Conservation (phyloP, 2,113 vertebrate genomes). For the Heteronetta atricapilla region DNA sequence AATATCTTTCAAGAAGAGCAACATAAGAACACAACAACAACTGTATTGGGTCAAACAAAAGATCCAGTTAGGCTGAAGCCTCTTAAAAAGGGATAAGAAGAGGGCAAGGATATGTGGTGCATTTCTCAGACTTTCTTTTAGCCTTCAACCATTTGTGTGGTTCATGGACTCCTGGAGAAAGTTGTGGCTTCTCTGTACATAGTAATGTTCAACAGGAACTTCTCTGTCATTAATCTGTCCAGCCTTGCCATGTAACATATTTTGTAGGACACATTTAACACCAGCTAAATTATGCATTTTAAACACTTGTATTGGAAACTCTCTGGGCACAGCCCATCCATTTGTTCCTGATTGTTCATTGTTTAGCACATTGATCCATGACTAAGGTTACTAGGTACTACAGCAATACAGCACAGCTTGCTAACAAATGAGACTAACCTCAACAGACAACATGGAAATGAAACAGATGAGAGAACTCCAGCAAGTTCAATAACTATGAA, state of each 20-base stretch:
- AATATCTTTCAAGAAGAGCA: not conserved
- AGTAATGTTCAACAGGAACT: rapidly evolving
- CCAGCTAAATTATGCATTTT: not conserved
- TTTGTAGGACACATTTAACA: not conserved
- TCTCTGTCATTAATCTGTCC: not conserved
- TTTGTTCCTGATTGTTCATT: not conserved
- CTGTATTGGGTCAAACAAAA: rapidly evolving
- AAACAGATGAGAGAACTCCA: not conserved
- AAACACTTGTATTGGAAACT: not conserved
- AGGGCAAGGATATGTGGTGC: not conserved
- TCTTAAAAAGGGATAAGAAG: not conserved
- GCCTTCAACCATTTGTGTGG: not conserved
- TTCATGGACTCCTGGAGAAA: not conserved
- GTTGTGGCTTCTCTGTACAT: not conserved
- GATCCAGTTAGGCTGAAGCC: not conserved
- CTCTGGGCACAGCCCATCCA: not conserved
- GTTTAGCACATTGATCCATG: slow-evolving; percentile 6
- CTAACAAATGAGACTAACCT: not conserved
- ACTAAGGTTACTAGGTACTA: not conserved
- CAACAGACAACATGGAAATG: not conserved
- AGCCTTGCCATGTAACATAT: not conserved
- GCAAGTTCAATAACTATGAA: not conserved
- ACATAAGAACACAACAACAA: not conserved
- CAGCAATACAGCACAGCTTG: not conserved
- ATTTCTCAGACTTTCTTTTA: not conserved